These are phyloP conservation scores for Leptinotarsa lineolata DNA, from an alignment of 1,140 invertebrate genomes.

Conservation along the genomic window DNA sequence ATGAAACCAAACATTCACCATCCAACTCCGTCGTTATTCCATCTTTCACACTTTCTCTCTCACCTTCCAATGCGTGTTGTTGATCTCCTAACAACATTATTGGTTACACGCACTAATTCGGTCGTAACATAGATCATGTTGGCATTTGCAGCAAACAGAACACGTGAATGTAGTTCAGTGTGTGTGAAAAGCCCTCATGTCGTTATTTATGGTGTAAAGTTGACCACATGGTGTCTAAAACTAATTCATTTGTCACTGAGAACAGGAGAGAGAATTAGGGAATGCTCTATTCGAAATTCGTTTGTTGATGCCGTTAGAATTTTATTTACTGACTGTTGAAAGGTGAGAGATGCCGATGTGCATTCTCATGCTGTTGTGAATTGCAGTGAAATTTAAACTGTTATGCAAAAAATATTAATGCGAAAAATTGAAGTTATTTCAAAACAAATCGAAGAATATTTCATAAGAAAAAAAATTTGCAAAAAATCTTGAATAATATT, in stretches of 20 bases:
- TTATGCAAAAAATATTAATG: too few species aligned
- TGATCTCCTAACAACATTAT: background rate
- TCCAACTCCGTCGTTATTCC: background rate
- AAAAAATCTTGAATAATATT: too few species aligned
- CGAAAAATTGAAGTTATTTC: too few species aligned
- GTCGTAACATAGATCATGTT: slow-evolving; percentile 1
- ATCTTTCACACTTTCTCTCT: background rate
- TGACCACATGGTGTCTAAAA: slow-evolving; percentile 1
- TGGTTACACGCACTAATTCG: slow-evolving; percentile 2
- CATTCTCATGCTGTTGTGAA: too few species aligned
- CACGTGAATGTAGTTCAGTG: background rate
- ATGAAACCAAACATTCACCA: too few species aligned
- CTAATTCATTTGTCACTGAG: slow-evolving; percentile 3
- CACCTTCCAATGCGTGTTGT: background rate
- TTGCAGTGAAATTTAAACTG: too few species aligned
- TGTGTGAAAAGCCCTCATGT: slow-evolving; percentile 7
- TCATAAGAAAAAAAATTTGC: too few species aligned
- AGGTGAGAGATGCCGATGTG: too few species aligned
- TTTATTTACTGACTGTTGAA: too few species aligned
- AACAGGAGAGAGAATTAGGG: background rate
- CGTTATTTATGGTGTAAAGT: slow-evolving; percentile 8
- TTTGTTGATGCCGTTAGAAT: too few species aligned
- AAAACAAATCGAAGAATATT: too few species aligned
- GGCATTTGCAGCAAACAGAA: background rate
- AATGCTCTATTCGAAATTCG: background rate